Evolutionary conservation across 2,888 invertebrate species (phyloP).

Genomic region (Epinotia demarniana): DNA sequence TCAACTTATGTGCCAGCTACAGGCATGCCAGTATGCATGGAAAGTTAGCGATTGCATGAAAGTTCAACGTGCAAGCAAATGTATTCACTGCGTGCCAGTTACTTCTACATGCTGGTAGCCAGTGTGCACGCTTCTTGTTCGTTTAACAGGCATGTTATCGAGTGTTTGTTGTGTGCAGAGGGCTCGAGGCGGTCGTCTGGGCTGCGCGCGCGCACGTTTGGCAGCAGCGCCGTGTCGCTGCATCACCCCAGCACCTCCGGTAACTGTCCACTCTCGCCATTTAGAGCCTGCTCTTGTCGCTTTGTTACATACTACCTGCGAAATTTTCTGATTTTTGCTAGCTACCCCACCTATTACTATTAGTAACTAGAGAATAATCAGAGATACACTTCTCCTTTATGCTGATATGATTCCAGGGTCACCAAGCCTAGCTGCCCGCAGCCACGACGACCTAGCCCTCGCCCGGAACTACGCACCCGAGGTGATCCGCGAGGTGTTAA

Average conservation of each 20-base stretch:
- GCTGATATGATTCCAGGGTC: neutral
- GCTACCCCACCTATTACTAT: too few relatives aligned
- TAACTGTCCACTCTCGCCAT: conserved; percentile 43
- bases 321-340: too few relatives aligned
- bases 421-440: conserved; percentile 52
- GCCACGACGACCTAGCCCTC: conserved; percentile 54
- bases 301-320: neutral
- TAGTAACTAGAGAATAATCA: too few relatives aligned
- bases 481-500: conserved; percentile 76
- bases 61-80: too few relatives aligned
- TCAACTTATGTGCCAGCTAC: too few relatives aligned
- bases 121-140: too few relatives aligned
- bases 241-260: conserved; percentile 76
- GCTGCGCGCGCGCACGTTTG: conserved; percentile 59
- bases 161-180: conserved; percentile 48
- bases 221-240: conserved; percentile 70
- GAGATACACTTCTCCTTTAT: neutral
- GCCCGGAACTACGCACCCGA: conserved; percentile 69
- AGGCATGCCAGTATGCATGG: too few relatives aligned
- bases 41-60: too few relatives aligned
- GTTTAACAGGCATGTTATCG: neutral
- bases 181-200: conserved; percentile 63
- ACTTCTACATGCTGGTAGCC: too few relatives aligned
- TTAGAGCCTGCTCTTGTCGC: neutral
- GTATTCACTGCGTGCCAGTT: too few relatives aligned